These are phyloP conservation scores for Cephus nigrinus DNA, from an alignment of 2,888 invertebrate species.

Conservation along the genomic window DNA sequence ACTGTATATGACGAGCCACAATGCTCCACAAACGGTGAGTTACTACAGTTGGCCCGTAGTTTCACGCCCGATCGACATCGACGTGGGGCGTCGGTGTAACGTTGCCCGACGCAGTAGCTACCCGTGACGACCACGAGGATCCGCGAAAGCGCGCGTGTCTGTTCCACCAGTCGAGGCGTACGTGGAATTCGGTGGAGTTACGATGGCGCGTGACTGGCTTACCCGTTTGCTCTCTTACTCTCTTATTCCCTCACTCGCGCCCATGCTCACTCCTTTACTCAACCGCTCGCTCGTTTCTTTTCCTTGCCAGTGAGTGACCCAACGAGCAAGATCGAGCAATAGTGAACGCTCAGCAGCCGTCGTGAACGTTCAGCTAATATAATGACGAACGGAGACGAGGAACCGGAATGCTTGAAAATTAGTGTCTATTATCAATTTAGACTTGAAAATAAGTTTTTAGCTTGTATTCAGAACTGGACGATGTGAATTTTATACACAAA, in stretches of 20 bases:
- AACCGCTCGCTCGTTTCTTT: background rate
- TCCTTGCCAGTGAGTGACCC: background rate
- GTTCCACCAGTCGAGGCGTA: conserved; percentile 33
- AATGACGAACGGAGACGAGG: too few relatives aligned
- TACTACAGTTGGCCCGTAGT: too few relatives aligned
- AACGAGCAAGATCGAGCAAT: background rate
- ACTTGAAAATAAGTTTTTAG: too few relatives aligned
- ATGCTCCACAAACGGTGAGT: too few relatives aligned
- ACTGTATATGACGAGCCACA: too few relatives aligned
- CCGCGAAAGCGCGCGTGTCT: background rate
- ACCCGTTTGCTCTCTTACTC: conserved; percentile 18
- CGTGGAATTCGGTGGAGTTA: conserved; percentile 51
- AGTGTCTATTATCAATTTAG: too few relatives aligned
- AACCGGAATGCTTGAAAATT: too few relatives aligned
- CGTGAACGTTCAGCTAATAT: background rate
- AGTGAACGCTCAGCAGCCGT: background rate
- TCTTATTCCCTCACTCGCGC: background rate
- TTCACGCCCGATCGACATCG: too few relatives aligned
- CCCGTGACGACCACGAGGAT: background rate
- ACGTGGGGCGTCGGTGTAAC: too few relatives aligned
- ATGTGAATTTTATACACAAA: too few relatives aligned
- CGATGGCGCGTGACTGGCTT: conserved; percentile 43
- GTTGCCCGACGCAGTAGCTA: background rate
- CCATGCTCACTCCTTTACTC: background rate
- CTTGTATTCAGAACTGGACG: too few relatives aligned